Evolutionary conservation across 2,113 vertebrate genomes (phyloP).

Genomic region (Peromyscus maniculatus): DNA sequence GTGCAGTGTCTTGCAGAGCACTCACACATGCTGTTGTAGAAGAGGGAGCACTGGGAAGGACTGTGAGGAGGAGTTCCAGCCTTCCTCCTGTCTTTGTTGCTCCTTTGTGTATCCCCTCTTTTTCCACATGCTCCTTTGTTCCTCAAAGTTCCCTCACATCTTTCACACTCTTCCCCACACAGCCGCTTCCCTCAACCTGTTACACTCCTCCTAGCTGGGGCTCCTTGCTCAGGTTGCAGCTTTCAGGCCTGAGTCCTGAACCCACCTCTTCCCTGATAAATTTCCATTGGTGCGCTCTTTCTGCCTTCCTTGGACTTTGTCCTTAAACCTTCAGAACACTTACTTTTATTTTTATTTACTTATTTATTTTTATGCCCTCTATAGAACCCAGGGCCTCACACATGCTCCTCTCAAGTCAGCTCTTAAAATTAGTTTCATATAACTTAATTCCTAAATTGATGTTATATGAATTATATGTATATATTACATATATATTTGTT

Average conservation of each 20-base stretch:
- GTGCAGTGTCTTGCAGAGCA: accelerated
- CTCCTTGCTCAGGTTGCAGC: not conserved
- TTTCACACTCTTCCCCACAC: not conserved
- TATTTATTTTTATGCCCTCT: not conserved
- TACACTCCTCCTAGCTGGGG: no score
- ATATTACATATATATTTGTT: not conserved
- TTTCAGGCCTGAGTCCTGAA: not conserved
- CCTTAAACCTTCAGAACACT: not conserved
- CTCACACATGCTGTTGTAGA: not conserved
- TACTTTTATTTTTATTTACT: not conserved
- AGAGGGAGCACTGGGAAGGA: not conserved
- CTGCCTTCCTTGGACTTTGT: not conserved
- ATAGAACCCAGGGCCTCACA: not conserved
- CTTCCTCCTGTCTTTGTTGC: not conserved
- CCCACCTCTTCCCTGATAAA: not conserved
- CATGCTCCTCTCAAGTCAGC: no score
- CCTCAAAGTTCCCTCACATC: not conserved
- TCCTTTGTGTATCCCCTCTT: not conserved
- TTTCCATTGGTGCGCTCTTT: no score
- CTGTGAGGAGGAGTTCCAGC: not conserved
- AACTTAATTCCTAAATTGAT: not conserved
- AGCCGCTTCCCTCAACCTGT: not conserved
- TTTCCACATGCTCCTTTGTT: not conserved
- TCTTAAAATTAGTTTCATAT: not conserved
- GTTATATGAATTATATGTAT: not conserved